These are phyloP conservation scores for Dolichopus griseipennis DNA, from an alignment of 2,888 invertebrate genomes.

Conservation along the genomic window DNA sequence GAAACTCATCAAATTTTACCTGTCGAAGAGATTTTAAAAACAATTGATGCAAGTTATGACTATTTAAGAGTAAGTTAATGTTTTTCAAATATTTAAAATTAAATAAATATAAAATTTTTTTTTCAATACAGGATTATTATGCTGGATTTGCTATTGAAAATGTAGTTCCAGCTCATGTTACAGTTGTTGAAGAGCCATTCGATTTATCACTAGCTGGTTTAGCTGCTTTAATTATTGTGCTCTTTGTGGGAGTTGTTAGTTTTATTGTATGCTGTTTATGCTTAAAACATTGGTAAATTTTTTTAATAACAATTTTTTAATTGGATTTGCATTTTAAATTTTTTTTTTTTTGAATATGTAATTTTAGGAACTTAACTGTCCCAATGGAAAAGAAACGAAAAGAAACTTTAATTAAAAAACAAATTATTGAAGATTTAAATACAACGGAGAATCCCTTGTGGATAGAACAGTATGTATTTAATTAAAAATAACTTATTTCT, in stretches of 20 bases:
- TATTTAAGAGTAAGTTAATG: conserved; percentile 56
- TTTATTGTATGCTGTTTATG: conserved; percentile 83
- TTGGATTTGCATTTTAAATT: not conserved
- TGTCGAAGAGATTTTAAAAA: conserved; percentile 68
- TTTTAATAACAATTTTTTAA: not conserved
- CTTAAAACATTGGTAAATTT: conserved; percentile 64
- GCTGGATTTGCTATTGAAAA: conserved; percentile 66
- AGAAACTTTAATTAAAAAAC: conserved; percentile 69
- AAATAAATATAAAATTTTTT: not conserved
- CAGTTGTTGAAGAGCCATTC: conserved; percentile 63
- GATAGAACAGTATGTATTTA: conserved; percentile 69
- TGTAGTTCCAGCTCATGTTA: conserved; percentile 60
- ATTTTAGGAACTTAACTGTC: conserved; percentile 63
- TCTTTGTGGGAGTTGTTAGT: conserved; percentile 77
- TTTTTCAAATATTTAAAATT: not conserved
- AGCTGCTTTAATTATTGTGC: conserved; percentile 73
- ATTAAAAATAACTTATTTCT: conserved; percentile 14
- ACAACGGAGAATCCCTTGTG: conserved; percentile 88
- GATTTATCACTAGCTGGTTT: conserved; percentile 79
- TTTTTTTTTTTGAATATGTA: conserved; percentile 12
- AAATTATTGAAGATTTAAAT: conserved; percentile 75
- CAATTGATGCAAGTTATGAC: conserved; percentile 78
- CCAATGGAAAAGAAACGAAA: conserved; percentile 74
- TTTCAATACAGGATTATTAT: conserved; percentile 48
- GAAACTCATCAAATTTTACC: conserved; percentile 63